Conservation (phyloP, 2,888 invertebrate species). For the Cecidostiba fungosa region DNA sequence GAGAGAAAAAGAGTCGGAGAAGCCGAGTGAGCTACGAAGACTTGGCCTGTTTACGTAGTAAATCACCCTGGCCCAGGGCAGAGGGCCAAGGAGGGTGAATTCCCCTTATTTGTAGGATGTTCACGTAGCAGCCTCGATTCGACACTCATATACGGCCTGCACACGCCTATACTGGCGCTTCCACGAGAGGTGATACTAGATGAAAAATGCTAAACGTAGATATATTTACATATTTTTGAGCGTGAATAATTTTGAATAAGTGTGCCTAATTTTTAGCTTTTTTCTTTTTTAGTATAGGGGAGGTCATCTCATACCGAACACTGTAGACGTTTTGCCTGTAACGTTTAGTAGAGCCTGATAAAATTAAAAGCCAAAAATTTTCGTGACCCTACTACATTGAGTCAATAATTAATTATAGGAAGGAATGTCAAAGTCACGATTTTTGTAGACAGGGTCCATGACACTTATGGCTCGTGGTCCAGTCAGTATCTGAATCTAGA, state of each 20-base stretch:
- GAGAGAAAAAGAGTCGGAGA: background rate
- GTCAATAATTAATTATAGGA: too few species aligned
- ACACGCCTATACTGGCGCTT: background rate
- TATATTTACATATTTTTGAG: background rate
- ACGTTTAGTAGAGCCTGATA: too few species aligned
- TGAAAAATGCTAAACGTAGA: background rate
- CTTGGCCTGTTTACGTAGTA: slow-evolving; percentile 45
- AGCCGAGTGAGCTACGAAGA: background rate
- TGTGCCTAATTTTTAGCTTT: background rate
- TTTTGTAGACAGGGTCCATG: too few species aligned
- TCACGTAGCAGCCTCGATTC: slow-evolving; percentile 14
- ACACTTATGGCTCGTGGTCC: background rate
- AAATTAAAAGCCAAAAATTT: too few species aligned
- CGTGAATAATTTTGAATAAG: background rate
- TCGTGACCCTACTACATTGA: too few species aligned
- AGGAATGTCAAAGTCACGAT: too few species aligned
- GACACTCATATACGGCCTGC: background rate
- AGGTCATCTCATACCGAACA: too few species aligned
- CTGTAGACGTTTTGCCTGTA: too few species aligned
- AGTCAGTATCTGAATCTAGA: background rate
- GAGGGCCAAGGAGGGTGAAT: slow-evolving; percentile 10
- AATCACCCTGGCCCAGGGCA: slow-evolving; percentile 29
- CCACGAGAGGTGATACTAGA: background rate
- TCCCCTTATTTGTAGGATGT: slow-evolving; percentile 4
- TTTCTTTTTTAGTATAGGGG: too few species aligned